Evolutionary conservation across 2,113 vertebrate species (phyloP).

Genomic region (Gymnorhina tibicen): DNA sequence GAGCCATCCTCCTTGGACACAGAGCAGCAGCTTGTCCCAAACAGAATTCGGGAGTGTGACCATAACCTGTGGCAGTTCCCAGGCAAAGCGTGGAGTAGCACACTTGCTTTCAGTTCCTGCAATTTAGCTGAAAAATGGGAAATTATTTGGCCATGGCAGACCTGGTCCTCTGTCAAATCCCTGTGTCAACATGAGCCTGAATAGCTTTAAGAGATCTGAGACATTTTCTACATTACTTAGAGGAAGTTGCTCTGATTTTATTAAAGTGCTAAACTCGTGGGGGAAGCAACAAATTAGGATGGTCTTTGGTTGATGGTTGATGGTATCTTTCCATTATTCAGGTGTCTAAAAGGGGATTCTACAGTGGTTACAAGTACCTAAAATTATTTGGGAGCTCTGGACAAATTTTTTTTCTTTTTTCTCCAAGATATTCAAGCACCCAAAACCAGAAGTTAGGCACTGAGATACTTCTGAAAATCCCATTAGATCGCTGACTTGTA

Average conservation of each 20-base stretch:
- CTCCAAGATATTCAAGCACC: not conserved
- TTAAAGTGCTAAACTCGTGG: not conserved
- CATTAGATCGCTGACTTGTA: not conserved
- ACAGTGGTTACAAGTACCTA: not conserved
- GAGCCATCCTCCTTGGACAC: not conserved
- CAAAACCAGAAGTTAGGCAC: not conserved
- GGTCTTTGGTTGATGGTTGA: not conserved
- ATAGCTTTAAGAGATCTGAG: not conserved
- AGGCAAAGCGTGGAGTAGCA: accelerated
- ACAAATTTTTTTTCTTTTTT: not conserved
- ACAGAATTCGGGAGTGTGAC: not conserved
- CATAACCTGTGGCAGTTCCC: not conserved
- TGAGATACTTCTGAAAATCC: not conserved
- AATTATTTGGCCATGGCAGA: not conserved
- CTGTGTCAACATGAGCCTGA: accelerated
- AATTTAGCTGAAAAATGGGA: not conserved
- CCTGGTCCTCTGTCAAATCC: not conserved
- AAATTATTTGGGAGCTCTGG: not conserved
- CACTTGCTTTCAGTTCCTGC: not conserved
- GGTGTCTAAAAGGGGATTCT: not conserved
- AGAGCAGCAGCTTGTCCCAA: not conserved
- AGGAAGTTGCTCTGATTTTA: not conserved
- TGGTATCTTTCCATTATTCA: not conserved
- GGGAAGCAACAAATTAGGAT: not conserved
- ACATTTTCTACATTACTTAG: not conserved